A percentile compares a stretch with the other conserved stretches of the same genome.
Conservation (phyloP, 1,140 invertebrate genomes). For the Drosophila tropicalis region DNA sequence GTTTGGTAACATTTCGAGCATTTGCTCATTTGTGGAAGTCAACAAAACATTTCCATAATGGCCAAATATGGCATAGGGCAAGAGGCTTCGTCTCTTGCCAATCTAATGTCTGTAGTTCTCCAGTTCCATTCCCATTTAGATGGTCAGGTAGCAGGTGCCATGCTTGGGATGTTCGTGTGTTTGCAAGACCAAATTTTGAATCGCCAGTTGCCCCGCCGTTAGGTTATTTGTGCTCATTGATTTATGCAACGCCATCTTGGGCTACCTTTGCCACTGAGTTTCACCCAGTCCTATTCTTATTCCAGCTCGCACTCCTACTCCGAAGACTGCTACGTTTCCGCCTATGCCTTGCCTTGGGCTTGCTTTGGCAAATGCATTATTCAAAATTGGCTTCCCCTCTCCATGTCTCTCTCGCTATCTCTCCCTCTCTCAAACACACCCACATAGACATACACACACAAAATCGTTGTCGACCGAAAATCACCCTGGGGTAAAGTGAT, state of each 20-base stretch:
- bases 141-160: constrained; percentile 35
- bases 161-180: constrained; percentile 21
- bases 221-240: constrained; percentile 54
- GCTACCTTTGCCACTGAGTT: constrained; percentile 29
- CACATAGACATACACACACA: not conserved
- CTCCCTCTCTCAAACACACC: not conserved
- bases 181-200: constrained; percentile 40
- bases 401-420: not conserved
- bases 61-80: constrained; percentile 12
- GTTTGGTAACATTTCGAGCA: constrained; percentile 53
- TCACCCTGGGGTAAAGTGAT: constrained; percentile 58
- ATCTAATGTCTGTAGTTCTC: constrained; percentile 1
- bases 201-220: constrained; percentile 50
- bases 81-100: constrained; percentile 2
- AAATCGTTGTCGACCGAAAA: not conserved
- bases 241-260: constrained; percentile 55
- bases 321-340: too few relatives aligned
- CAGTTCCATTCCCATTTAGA: not conserved
- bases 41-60: constrained; percentile 76
- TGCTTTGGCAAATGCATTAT: constrained; percentile 63
- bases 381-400: constrained; percentile 52
- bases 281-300: not conserved
- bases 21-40: constrained; percentile 79
- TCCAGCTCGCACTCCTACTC: not conserved
- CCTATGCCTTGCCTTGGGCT: constrained; percentile 23